Base-by-base conservation (phyloP, 92 coral and sea anemone genomes). In the Palythoa grandiflora region DNA sequence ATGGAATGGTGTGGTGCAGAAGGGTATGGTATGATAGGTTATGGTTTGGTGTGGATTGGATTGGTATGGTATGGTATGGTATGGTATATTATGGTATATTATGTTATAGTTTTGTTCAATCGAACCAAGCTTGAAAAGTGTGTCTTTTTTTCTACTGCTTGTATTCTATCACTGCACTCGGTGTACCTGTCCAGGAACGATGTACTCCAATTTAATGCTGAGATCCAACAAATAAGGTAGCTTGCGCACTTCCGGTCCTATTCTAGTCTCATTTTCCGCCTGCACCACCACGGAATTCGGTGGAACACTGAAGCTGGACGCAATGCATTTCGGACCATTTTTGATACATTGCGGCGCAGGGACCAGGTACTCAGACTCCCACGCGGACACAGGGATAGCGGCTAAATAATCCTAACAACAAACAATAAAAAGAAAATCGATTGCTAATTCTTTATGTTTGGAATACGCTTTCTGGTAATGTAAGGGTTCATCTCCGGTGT, bases 271-370 rank as follows among this genome's bases (percentile, higher is more conserved):
- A 71, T 94, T 90, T 79, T 96, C 96, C 5, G 96, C 90, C 73
- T 92, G 94, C 36, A 97, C 89, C 10, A 81, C 72, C 21, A 93
- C 83, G 61, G 89, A 94, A 54, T 79, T 94, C 13, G 91, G 36
- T 0, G 96, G 98, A 55, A 52, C 77, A 15, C 75, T 87, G 38
- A 84, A 93, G 8, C 90, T 76, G 13, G 98, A 88, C 50, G 90
- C 80, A 2, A 95, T 55, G 65, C 99, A 97, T 38, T 93, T 89
- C 21, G 87, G 78, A 9, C 93, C 95, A 9, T 86, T 84, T 87
- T 84, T 92, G 78, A 93, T 93, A 66, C 99, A 97, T 83, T 94
- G 94, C 38, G 91, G 94, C 15, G 89, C 96, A n/a, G 99, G 97
- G 3, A 91, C 39, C 73, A 92, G 78, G 85, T 91, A 93, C 51